Evolutionary conservation across 92 coral and sea anemone genomes (phyloP), one percentile per base, ranked within the genome.

Genomic region (Epizoanthus stellaris): DNA sequence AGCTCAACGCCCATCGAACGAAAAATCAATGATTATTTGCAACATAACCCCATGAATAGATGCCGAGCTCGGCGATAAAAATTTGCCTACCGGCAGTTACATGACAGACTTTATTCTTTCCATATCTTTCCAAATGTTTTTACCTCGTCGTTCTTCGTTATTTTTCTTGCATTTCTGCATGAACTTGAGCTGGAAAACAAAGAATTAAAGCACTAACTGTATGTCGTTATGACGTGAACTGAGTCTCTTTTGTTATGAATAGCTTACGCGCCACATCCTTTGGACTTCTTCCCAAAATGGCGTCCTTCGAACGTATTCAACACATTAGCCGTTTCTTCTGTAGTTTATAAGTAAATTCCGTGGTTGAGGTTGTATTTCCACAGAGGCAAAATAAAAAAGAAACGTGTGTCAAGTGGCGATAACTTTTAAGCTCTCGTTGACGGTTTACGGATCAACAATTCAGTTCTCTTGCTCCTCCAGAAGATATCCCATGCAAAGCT

Each of bases 241-340:
- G 72, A 79, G 72, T 79, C 83, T 79, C 83, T 79, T 79, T 79
- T 79, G 83, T 79, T 79, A 79, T 79, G 83, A 79, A 79, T 79
- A 79, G 83, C 83, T 61, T 79, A 56, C 83, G 83, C 83, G 83
- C 83, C 83, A 79, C 72, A 79, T 79, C 83, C 72, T 79, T 79
- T 79, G 83, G 83, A 39, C 83, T 79, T 73, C 83, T 79, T 79
- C 71, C 83, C 83, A 79, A 79, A 79, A 79, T 79, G 83, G 83
- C 83, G 83, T 79, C 83, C 83, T 62, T 43, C 47, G 45, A 79
- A 62, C 67, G 72, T 73, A 79, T 43, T 79, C 56, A 67, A 39
- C 72, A 79, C 23, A 79, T 52, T 42, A 63, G 21, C 52, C 58
- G 42, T 40, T 63, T 40, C 64, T 49, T 62, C 65, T 61, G 72